Percentiles rank a stretch among this genome's conserved stretches.
Conservation (phyloP, 1,140 invertebrate species). For the Lasioglossum baleicum region DNA sequence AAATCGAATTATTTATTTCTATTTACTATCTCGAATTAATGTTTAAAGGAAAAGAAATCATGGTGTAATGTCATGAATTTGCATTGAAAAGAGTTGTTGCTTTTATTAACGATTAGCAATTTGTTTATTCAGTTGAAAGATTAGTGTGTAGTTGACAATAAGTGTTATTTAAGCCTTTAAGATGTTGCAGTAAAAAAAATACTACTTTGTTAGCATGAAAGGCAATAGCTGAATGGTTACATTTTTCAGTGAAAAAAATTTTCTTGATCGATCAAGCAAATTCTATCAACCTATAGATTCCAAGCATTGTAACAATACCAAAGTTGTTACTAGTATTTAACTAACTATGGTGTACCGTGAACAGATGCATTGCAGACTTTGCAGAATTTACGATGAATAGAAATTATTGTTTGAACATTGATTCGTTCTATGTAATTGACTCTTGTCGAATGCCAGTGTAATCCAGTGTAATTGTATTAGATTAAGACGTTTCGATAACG, state of each 20-base stretch:
- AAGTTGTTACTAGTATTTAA: constrained; percentile 30
- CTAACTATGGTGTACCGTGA: constrained; percentile 1
- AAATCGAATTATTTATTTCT: constrained; percentile 36
- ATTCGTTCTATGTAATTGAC: constrained; percentile 8
- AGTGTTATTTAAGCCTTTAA: constrained; percentile 28
- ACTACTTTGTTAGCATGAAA: background rate
- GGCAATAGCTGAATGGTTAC: constrained; percentile 5
- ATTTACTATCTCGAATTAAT: constrained; percentile 24
- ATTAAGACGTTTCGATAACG: background rate
- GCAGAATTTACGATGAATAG: constrained; percentile 5
- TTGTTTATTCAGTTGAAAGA: constrained; percentile 6
- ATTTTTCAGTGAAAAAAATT: constrained; percentile 8
- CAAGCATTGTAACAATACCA: constrained; percentile 19
- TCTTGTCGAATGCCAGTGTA: constrained; percentile 3
- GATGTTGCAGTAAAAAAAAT: background rate
- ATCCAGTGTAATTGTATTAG: constrained; percentile 3
- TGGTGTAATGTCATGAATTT: background rate
- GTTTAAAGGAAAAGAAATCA: background rate
- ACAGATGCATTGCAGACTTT: constrained; percentile 6
- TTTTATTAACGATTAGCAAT: constrained; percentile 2
- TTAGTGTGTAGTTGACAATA: constrained; percentile 50
- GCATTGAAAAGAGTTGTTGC: background rate
- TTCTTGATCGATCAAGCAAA: background rate
- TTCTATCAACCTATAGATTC: constrained; percentile 14
- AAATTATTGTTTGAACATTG: background rate